Base-by-base conservation (phyloP, 2,888 invertebrate genomes). In the Barypeithes pellucidus region DNA sequence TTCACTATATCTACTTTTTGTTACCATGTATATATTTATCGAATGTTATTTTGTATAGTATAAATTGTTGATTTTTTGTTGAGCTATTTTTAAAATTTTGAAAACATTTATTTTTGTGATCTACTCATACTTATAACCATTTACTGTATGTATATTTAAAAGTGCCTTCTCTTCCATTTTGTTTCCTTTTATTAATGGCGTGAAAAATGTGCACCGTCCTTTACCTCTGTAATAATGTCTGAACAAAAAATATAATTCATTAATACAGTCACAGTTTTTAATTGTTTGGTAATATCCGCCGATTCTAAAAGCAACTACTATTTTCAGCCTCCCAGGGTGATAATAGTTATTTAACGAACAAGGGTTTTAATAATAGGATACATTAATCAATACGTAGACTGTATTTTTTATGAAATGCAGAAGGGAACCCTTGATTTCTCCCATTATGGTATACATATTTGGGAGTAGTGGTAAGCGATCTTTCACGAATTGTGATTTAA, bases 21-120 rank as follows among this genome's bases (percentile, higher is more conserved):
- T 69, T 69, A 62, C 50, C 61, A 69, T 69, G 69, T 69, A 62
- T 18, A 69, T 69, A 69, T 69, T 69, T 69, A 69, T 69, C 36
- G 33, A 61, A 63, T 50, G 60, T 60, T 69, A 60, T n/a, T 62
- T 63, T 63, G 47, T 61, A 62, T 36, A n/a, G n/a, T n/a, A 63
- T 63, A 63, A 61, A 36, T 63, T 63, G 50, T 63, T 50, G 29
- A 45, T 36, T 33, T 63, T 50, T 63, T 62, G 45, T 62, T 63
- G 18, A 18, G 33, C 33, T 14, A 33, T 57, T 57, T 57, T 2
- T 8, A 18, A 36, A 36, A 18, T 57, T 57, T 16, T 57, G 16
- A 33, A 29, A 29, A 1, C 20, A 8, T 57, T 33, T 29, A 11
- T 54, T 54, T 54, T 50, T 24, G 47, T 50, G 22, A 50, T 50